These are phyloP conservation scores for Drosophila neocordata DNA, from an alignment of 1,140 invertebrate species.

Conservation along the genomic window DNA sequence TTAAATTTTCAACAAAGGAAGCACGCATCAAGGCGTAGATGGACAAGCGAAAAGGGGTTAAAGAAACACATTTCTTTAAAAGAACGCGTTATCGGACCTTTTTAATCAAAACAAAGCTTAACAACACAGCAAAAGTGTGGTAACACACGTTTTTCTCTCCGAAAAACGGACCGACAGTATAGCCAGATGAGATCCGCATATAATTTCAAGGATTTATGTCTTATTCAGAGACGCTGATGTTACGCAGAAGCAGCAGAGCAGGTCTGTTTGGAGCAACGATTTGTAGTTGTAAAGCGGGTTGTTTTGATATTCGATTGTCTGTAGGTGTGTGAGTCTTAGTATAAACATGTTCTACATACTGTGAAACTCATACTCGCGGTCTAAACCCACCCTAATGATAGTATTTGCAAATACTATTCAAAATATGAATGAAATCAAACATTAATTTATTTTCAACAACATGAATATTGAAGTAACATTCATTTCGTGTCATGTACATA, in stretches of 20 bases:
- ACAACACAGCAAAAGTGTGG: slow-evolving; percentile 49
- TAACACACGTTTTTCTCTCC: slow-evolving; percentile 21
- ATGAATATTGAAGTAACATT: too few relatives aligned
- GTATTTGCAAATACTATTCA: too few relatives aligned
- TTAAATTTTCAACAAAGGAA: slow-evolving; percentile 20
- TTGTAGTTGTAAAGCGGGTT: slow-evolving; percentile 31
- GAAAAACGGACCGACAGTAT: slow-evolving; percentile 4
- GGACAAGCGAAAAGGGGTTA: slow-evolving; percentile 11
- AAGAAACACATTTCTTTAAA: neutral
- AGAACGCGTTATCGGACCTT: slow-evolving; percentile 39
- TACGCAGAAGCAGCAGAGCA: neutral
- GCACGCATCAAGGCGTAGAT: slow-evolving; percentile 23
- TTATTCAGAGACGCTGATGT: slow-evolving; percentile 54
- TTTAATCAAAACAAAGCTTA: slow-evolving; percentile 55
- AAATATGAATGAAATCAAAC: too few relatives aligned
- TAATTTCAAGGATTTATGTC: slow-evolving; percentile 69
- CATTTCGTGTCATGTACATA: too few relatives aligned
- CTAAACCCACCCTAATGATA: too few relatives aligned
- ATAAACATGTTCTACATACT: too few relatives aligned
- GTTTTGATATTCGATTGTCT: too few relatives aligned
- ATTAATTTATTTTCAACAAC: too few relatives aligned
- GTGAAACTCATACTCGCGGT: too few relatives aligned
- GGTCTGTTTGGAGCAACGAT: slow-evolving; percentile 21
- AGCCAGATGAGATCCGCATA: slow-evolving; percentile 33
- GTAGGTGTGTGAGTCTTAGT: too few relatives aligned